Evolutionary conservation across 2,113 vertebrate species (phyloP).

Genomic region (Hydropotes inermis): DNA sequence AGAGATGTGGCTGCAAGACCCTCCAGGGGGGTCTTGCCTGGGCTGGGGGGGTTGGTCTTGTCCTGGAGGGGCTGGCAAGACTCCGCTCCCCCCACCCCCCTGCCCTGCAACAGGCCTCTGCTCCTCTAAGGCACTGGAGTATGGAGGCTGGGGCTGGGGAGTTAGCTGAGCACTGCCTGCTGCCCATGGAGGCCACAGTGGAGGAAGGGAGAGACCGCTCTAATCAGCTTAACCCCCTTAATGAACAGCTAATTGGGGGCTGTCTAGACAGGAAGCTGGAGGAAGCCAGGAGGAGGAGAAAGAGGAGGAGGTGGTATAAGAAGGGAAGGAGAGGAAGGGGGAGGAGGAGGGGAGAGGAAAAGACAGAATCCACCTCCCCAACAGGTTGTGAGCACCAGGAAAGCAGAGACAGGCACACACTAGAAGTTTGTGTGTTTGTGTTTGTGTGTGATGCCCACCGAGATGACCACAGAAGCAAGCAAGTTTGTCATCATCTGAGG

Average conservation of each 20-base stretch:
- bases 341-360: background rate
- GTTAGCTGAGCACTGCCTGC: background rate
- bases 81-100: rapidly evolving
- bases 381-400: background rate
- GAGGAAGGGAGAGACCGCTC: background rate
- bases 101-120: background rate
- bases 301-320: background rate
- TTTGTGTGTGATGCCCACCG: background rate
- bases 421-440: background rate
- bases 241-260: slow-evolving; percentile 41
- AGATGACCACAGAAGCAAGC: background rate
- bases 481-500: background rate
- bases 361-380: background rate
- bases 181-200: background rate
- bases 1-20: background rate
- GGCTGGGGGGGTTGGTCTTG: background rate
- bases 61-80: background rate
- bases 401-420: background rate
- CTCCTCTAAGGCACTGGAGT: background rate
- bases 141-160: background rate
- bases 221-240: slow-evolving; percentile 43
- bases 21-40: background rate
- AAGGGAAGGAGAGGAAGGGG: background rate
- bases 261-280: slow-evolving; percentile 61
- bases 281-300: background rate